These are phyloP conservation scores for Ornithoptera alexandrae DNA, from an alignment of 2,888 invertebrate species.

Conservation along the genomic window DNA sequence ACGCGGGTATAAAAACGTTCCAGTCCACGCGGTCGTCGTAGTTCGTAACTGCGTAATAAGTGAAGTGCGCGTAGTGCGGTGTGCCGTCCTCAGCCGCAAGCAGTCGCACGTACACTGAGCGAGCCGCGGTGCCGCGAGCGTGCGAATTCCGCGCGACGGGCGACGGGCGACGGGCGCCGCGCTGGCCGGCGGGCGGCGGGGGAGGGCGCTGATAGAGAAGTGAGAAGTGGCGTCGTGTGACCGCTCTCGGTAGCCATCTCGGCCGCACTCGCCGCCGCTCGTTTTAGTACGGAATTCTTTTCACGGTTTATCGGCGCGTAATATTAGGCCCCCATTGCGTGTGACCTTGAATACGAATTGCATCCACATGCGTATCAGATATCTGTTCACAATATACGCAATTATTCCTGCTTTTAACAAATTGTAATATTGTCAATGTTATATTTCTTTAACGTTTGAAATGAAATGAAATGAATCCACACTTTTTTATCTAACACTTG, in stretches of 20 bases:
- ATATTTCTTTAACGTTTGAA: too few species aligned
- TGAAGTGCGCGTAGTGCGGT: conserved; percentile 56
- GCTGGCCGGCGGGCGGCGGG: conserved; percentile 36
- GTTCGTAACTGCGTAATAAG: conserved; percentile 77
- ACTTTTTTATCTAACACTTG: too few species aligned
- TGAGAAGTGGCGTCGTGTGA: conserved; percentile 65
- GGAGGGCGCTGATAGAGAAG: conserved; percentile 64
- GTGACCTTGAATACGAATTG: conserved; percentile 47
- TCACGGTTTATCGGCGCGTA: conserved; percentile 45
- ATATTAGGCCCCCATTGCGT: conserved; percentile 37
- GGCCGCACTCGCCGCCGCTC: conserved; percentile 44
- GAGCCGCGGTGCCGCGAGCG: conserved; percentile 65
- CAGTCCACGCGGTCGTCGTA: conserved; percentile 72
- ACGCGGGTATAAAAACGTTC: conserved; percentile 43
- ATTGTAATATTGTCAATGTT: not conserved
- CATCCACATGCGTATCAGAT: conserved; percentile 34
- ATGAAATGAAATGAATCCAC: too few species aligned
- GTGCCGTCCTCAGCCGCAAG: conserved; percentile 64
- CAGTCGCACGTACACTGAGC: conserved; percentile 78
- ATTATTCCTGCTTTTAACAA: not conserved
- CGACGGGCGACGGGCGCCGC: conserved; percentile 52
- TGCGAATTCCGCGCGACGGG: conserved; percentile 67
- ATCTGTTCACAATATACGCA: conserved; percentile 15
- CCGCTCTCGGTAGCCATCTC: conserved; percentile 53
- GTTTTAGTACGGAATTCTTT: conserved; percentile 51